Evolutionary conservation across 2,888 invertebrate species (phyloP).

Genomic region (Andrena dorsata): DNA sequence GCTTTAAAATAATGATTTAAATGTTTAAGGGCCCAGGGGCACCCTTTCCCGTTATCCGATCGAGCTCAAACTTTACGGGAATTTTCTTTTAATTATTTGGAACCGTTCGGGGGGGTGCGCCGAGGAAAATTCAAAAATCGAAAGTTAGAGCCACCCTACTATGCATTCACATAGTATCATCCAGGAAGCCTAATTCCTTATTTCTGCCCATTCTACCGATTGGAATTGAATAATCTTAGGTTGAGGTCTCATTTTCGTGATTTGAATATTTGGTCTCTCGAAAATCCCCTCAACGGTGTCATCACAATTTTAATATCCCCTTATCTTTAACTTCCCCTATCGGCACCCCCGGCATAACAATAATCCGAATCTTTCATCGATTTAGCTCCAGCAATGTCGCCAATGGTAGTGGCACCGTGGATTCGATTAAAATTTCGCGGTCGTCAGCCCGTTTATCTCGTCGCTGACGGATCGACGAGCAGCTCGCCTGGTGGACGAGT

Average conservation of each 20-base stretch:
- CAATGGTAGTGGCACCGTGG: neutral
- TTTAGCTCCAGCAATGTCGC: neutral
- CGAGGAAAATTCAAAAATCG: too few species aligned
- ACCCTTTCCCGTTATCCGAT: too few species aligned
- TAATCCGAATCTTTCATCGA: constrained; percentile 1
- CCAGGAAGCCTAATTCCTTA: too few species aligned
- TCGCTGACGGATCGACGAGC: neutral
- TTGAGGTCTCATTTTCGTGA: too few species aligned
- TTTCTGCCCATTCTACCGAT: too few species aligned
- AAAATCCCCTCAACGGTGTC: neutral
- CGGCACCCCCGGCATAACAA: neutral
- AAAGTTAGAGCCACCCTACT: too few species aligned
- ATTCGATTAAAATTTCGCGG: neutral
- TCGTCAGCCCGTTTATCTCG: constrained; percentile 1
- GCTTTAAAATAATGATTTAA: too few species aligned
- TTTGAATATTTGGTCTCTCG: neutral
- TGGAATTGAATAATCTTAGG: too few species aligned
- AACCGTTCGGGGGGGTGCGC: too few species aligned
- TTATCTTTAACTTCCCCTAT: neutral
- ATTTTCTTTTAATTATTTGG: too few species aligned
- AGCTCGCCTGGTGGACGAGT: neutral
- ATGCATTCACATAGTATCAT: neutral
- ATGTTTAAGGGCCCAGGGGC: too few species aligned
- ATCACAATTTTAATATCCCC: neutral
- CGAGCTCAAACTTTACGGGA: too few species aligned